Percentiles rank a stretch among this genome's conserved stretches.
Conservation (phyloP, 2,113 vertebrate species). For the Pollachius pollachius region DNA sequence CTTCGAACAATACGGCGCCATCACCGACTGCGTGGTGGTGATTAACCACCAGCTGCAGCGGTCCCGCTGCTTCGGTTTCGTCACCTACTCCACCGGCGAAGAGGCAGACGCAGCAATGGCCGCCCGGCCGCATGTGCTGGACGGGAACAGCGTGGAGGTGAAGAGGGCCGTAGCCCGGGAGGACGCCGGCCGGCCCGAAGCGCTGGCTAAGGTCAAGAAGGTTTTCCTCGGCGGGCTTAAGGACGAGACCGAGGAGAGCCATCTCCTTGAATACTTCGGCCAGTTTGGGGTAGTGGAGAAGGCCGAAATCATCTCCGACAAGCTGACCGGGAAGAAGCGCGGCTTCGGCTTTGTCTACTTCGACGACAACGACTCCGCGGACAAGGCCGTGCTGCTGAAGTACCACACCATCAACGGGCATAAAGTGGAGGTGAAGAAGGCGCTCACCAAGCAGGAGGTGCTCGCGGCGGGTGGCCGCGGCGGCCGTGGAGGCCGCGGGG, state of each 20-base stretch:
- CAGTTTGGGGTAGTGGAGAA: slow-evolving; percentile 92
- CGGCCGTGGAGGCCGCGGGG: slow-evolving; percentile 80
- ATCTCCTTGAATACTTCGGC: slow-evolving; percentile 87
- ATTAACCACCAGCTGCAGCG: slow-evolving; percentile 77
- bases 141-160: slow-evolving; percentile 90
- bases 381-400: slow-evolving; percentile 91
- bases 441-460: slow-evolving; percentile 87
- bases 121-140: slow-evolving; percentile 88
- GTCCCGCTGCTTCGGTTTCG: slow-evolving; percentile 91
- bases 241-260: slow-evolving; percentile 87
- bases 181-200: slow-evolving; percentile 90
- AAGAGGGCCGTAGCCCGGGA: slow-evolving; percentile 92
- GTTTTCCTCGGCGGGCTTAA: slow-evolving; percentile 94
- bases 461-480: slow-evolving; percentile 70
- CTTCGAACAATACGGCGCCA: slow-evolving; percentile 87
- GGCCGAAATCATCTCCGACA: slow-evolving; percentile 94
- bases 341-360: slow-evolving; percentile 97
- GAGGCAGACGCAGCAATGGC: slow-evolving; percentile 93
- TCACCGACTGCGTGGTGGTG: slow-evolving; percentile 71
- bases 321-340: slow-evolving; percentile 90
- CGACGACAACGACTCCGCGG: slow-evolving; percentile 89
- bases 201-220: slow-evolving; percentile 95
- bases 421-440: slow-evolving; percentile 93
- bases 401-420: slow-evolving; percentile 90
- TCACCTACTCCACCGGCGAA: slow-evolving; percentile 88